Base-by-base conservation (phyloP, 1,140 invertebrate genomes). In the Fragariocoptes setiger region DNA sequence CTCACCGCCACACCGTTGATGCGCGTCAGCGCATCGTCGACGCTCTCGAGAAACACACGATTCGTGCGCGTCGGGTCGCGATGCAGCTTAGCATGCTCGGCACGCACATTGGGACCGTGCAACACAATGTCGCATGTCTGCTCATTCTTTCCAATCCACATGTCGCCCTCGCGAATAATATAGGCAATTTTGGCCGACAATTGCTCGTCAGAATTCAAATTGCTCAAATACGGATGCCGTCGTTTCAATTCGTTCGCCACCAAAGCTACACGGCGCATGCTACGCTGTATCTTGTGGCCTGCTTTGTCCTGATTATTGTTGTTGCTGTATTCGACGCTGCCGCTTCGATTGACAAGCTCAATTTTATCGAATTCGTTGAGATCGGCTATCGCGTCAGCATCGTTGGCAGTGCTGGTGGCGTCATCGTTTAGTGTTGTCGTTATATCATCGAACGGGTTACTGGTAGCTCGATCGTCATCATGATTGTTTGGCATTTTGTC, bases 141-240 rank as follows among this genome's bases (percentile, higher is more conserved):
- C n/a, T 57, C 55, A 31, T 51, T 53, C 41, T 61, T 62, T 19
- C 66, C 67, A 35, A 69, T 54, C 4, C 52, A 55, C 25, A 56
- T 62, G 16, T 51, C 51, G 14, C 61, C 60, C 3, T 48, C 45
- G 22, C 60, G 57, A 12, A 69, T 48, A 47, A 69, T 63, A 50
- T 66, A 59, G 21, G 65, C 52, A 41, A 70, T 60, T 48, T 63
- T 59, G 3, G 65, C 65, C 1, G 62, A 59, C 25, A 70, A 52
- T 50, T 59, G 57, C 5, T 65, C 62, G 52, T 70, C 67, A 44
- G 61, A 56, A 51, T 70, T 69, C 31, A 70, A 50, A 53, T 70
- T 70, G 47, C 58, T 67, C 13, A 69, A 50, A 54, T 67, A 62
- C 12, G 65, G 59, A 31, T 56, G 53, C n/a, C 48, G 57, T 46